Base-by-base conservation (phyloP, 1,140 invertebrate species). In the Condylostylus longicornis region DNA sequence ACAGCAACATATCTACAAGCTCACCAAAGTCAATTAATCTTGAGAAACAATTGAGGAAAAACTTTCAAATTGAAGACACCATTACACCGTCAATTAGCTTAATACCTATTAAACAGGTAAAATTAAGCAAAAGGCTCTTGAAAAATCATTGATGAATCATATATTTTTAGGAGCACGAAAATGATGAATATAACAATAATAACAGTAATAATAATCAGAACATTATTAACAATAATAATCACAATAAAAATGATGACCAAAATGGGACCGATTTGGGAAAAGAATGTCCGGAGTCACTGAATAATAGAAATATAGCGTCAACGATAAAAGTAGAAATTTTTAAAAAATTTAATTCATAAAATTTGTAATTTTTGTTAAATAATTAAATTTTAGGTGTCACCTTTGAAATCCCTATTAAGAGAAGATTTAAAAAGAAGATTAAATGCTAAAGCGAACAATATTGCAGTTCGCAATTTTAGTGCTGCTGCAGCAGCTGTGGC, bases 81-180 rank as follows among this genome's bases (percentile, higher is more conserved):
- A 82, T 83, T 47, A 84, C 79, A 43, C 82, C 81, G 7, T 83
- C 81, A 13, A 83, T 84, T 42, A 83, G 79, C 14, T 60, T 84
- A n/a, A 85, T 85, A 63, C 81, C 80, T 32, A 84, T 84, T 41
- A 84, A 85, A 58, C 82, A 84, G 66, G 82, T 69, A 51, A 49
- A 47, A 21, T 30, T 5, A 17, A 2, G 18, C 15, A 33, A 30
- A 10, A 6, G 18, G 5, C 12, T 18, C 30, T 10, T 13, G 18
- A 23, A 33, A 22, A 20, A 7, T 17, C 21, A 9, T 18, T 6
- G 27, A 29, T 21, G 10, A 4, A 29, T 21, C 17, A 34, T 34
- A 28, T 40, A 34, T 19, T 23, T 28, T 4, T 14, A 51, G 49
- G 49, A 51, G 27, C 49, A 47, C 8, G 30, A 43, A 18, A 38